Base-by-base conservation (phyloP, 2,113 vertebrate genomes). In the Thalassoma bifasciatum region DNA sequence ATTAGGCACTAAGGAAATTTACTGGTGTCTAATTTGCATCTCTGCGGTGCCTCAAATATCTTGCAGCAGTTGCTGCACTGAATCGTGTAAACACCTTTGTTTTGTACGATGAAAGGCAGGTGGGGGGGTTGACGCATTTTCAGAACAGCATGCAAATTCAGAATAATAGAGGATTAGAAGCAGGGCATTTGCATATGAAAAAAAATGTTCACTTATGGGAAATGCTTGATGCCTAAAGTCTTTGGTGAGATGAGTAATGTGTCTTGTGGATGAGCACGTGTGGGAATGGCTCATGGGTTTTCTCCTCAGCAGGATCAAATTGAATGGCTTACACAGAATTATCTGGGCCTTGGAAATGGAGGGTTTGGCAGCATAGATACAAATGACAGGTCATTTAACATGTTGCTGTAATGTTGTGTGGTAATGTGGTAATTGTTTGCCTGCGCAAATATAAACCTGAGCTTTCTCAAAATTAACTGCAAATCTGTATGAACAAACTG, bases 141-240 rank as follows among this genome's bases (percentile, higher is more conserved):
- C 74, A 85, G 71, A 86, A 76, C 76, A 79, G 60, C 79, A 84
- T 82, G 82, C 77, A 84, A 87, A 89, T 81, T 81, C 40, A 40
- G 66, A 87, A 81, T 86, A 88, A 86, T 77, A 73, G 76, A 82
- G 70, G 84, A 89, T 90, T 87, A 87, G 70, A 85, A 56, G 66
- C 60, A 61, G 17, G n/a, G 34, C 58, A 92, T 93, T 92, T 92
- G 88, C 90, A 91, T 92, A 86, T 90, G 81, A 91, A 92, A 84
- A 82, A 86, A 78, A 83, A 60, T 42, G 53, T 75, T 86, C 57
- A 71, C 84, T 86, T 84, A 79, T 71, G 68, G 77, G 82, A 56
- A 71, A 73, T 56, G 71, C 73, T 79, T 62, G 74, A 77, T 86
- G 75, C 68, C 54, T 68, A 17, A 50, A 73, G 57, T 81, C 71